phyloP scores from a whole-genome alignment of 2,113 vertebrate species.

The Limnothrissa miodon region DNA sequence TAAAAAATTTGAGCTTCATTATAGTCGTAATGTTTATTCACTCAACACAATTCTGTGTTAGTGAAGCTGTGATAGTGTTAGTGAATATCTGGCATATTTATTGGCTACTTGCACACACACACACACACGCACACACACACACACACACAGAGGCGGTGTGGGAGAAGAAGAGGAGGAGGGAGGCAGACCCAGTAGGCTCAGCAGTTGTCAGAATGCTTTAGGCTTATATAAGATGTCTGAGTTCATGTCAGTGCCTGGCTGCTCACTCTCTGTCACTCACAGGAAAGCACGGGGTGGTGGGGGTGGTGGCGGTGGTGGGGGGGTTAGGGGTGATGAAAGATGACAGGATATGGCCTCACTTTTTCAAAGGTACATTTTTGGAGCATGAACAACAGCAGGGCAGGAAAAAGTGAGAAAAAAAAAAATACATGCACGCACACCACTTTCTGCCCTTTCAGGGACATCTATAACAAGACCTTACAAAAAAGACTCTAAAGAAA shows the following conservation, averaged over 20 bases:
- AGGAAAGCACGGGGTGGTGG: neutral
- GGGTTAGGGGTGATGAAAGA: neutral
- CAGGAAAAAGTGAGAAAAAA: neutral
- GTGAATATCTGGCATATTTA: too few relatives aligned
- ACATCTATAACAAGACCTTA: too few relatives aligned
- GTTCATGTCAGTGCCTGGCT: slow-evolving; percentile 4
- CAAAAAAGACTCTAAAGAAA: too few relatives aligned
- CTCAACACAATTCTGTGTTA: too few relatives aligned
- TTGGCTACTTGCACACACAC: neutral
- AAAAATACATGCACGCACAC: neutral
- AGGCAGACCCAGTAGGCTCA: neutral
- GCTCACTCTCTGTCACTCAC: slow-evolving; percentile 6
- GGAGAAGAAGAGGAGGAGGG: neutral
- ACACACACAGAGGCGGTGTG: neutral
- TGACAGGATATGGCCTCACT: neutral
- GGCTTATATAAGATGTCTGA: slow-evolving; percentile 6
- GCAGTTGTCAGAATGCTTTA: neutral
- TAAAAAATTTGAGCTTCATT: too few relatives aligned
- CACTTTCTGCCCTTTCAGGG: too few relatives aligned
- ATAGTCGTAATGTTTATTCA: too few relatives aligned
- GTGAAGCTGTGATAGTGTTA: too few relatives aligned
- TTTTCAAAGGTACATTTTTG: neutral
- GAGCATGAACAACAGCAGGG: neutral
- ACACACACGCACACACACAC: too few relatives aligned
- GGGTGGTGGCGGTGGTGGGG: neutral